Base-by-base conservation (phyloP, 2,888 invertebrate species). In the Noctua comes region DNA sequence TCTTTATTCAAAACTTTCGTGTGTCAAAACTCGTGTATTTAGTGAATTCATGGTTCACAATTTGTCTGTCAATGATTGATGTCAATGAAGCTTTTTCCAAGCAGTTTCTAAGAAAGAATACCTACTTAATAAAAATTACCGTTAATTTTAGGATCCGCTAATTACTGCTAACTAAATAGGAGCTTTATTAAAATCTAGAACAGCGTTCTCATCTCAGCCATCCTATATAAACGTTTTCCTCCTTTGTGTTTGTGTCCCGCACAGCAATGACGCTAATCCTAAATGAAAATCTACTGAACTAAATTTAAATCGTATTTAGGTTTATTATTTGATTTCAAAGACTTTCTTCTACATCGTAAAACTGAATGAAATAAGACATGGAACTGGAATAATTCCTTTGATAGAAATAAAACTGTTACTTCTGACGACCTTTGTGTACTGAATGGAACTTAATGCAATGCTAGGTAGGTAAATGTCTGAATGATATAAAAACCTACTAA, bases 321-420 rank as follows among this genome's bases (percentile, higher is more conserved):
- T 76, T 79, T 74, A 70, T 79, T 84, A 71, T 74, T 85, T 40
- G 36, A 59, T 84, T 79, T 72, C 66, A 77, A 74, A 80, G 46
- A 21, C 10, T 68, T n/a, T 74, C 75, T 27, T 54, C 71, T 62
- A 73, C 66, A 70, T 64, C 43, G 77, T 77, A 75, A 84, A 72
- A 31, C 62, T n/a, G 5, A 68, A 66, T 68, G 48, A 77, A 74
- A 82, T 68, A 73, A 77, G 80, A 40, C 59, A 62, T 69, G 16
- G 27, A 84, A 74, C 57, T n/a, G 21, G 5, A 62, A 77, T 73
- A 64, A 68, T 70, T 54, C 36, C 73, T 77, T 77, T 77, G 66
- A 59, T 40, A 69, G 59, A 66, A 72, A 69, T 31, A 62, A 43
- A 40, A 57, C 27, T 31, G 36, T 79, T 70, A 70, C 48, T 31